Conservation (phyloP, 2,888 invertebrate genomes). For the Heliconius ethilla region DNA sequence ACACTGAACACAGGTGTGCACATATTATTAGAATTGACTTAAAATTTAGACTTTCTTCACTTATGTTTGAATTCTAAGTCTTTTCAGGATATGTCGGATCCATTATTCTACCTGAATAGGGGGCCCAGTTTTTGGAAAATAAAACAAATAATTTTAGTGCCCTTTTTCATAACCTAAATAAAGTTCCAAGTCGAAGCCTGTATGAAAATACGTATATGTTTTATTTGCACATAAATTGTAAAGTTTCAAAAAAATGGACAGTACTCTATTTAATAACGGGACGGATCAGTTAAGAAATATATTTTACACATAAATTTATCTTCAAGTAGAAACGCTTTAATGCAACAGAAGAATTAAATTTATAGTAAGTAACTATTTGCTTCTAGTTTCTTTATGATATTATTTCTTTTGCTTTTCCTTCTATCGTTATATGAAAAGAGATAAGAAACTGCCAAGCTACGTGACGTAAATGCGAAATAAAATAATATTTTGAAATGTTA, state of each 20-base stretch:
- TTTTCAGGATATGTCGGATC: neutral
- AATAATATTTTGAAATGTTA: neutral
- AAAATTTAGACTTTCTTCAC: neutral
- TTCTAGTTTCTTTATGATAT: neutral
- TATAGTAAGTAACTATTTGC: conserved; percentile 10
- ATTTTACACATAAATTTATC: neutral
- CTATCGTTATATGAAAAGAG: neutral
- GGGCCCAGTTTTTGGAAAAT: no score
- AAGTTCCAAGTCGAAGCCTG: neutral
- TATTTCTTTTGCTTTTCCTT: neutral
- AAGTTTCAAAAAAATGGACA: no score
- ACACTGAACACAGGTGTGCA: no score
- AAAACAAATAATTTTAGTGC: no score
- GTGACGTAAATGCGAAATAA: neutral
- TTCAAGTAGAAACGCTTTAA: neutral
- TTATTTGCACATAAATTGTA: neutral
- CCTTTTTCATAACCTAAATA: no score
- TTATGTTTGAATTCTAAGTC: no score
- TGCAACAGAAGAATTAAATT: neutral
- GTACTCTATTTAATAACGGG: conserved; percentile 5
- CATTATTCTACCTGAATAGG: neutral
- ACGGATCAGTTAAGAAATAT: neutral
- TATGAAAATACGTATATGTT: neutral
- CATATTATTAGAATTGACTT: neutral
- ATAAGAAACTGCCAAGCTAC: neutral